These are phyloP conservation scores for Crypturellus tataupa DNA, from an alignment of 2,797 vertebrate genomes.

Conservation along the genomic window DNA sequence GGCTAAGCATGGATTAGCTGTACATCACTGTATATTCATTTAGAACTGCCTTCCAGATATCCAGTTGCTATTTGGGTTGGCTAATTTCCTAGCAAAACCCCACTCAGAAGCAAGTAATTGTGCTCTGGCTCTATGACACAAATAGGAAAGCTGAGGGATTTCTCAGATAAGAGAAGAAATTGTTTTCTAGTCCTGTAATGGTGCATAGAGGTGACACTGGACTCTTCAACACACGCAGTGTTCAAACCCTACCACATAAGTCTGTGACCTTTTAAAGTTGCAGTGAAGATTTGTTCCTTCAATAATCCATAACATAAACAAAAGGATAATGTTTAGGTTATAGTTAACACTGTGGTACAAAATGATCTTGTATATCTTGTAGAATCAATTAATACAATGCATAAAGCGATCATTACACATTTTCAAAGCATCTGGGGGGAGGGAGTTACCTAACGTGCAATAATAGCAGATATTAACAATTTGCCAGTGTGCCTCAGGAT, in stretches of 20 bases:
- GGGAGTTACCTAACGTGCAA: background rate
- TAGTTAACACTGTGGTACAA: background rate
- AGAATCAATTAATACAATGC: background rate
- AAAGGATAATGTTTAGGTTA: background rate
- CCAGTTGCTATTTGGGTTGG: background rate
- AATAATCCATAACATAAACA: background rate
- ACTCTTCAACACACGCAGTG: background rate
- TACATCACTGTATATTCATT: background rate
- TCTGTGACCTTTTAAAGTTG: background rate
- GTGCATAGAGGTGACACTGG: background rate
- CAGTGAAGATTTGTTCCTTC: background rate
- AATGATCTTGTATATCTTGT: background rate
- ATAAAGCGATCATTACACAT: background rate
- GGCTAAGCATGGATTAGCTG: background rate
- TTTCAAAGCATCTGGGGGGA: background rate
- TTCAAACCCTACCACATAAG: background rate
- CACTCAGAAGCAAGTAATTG: background rate
- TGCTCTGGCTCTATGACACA: background rate
- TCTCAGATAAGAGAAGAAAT: background rate
- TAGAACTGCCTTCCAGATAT: background rate
- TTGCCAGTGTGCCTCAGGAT: background rate
- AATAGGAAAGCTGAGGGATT: background rate
- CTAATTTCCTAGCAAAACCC: background rate
- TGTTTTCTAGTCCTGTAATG: background rate
- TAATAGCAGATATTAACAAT: background rate